Evolutionary conservation across 2,797 vertebrate genomes (phyloP).

Genomic region (Arnoldichthys spilopterus): DNA sequence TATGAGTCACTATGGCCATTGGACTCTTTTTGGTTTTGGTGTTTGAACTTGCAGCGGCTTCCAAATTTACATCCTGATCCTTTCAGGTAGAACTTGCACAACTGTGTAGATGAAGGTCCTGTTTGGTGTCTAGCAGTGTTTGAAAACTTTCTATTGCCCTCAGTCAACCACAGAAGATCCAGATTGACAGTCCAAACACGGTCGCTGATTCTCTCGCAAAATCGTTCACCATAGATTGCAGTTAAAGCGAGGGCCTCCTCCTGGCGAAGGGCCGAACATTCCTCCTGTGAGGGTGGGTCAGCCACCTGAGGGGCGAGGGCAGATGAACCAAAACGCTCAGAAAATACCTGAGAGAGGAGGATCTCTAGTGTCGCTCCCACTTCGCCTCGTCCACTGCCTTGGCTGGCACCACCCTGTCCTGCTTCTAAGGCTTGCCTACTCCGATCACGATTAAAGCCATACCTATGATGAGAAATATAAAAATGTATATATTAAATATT

Average conservation of each 20-base stretch:
- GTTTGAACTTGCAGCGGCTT: conserved; percentile 88
- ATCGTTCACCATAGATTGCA: conserved; percentile 93
- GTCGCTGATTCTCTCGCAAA: conserved; percentile 89
- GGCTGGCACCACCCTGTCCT: conserved; percentile 49
- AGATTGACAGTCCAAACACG: conserved; percentile 88
- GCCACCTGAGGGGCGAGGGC: conserved; percentile 71
- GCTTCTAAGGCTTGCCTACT: conserved; percentile 81
- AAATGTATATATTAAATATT: too few relatives aligned
- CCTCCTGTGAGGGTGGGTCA: conserved; percentile 72
- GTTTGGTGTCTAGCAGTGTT: conserved; percentile 34
- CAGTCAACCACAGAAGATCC: conserved; percentile 79
- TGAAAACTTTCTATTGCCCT: conserved; percentile 27
- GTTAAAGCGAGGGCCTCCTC: conserved; percentile 90
- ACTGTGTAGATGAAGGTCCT: conserved; percentile 61
- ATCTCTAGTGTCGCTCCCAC: conserved; percentile 89
- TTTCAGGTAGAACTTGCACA: conserved; percentile 89
- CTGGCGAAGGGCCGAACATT: conserved; percentile 86
- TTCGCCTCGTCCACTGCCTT: conserved; percentile 76
- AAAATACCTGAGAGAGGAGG: conserved; percentile 88
- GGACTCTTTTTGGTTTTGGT: conserved; percentile 75
- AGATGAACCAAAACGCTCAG: conserved; percentile 81
- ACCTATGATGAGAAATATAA: conserved; percentile 78
- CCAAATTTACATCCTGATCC: conserved; percentile 90
- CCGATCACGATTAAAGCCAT: conserved; percentile 89
- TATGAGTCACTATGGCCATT: conserved; percentile 47